phyloP scores from a whole-genome alignment of 2,113 vertebrate genomes.

The Gadus macrocephalus region DNA sequence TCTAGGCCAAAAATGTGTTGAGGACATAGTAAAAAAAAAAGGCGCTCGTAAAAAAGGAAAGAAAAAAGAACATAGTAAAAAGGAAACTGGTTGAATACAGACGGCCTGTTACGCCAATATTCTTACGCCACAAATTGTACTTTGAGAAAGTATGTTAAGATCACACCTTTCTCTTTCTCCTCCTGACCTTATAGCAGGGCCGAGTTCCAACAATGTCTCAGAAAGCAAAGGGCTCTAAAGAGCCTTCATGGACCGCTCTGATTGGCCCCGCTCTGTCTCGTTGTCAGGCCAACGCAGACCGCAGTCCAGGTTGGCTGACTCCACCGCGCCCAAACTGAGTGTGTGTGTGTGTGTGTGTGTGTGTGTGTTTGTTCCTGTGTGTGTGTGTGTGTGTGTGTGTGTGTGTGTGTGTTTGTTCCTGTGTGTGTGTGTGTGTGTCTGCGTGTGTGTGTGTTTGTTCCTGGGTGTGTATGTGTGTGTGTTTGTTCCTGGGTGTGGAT shows the following conservation, averaged over 20 bases:
- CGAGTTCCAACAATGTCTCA: too few relatives aligned
- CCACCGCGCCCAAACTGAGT: conserved; percentile 21
- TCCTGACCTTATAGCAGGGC: not conserved
- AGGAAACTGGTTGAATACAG: too few relatives aligned
- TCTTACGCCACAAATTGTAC: too few relatives aligned
- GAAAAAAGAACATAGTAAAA: not conserved
- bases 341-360: conserved; percentile 3
- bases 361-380: not conserved
- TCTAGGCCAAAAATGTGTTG: conserved; percentile 4
- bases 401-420: too few relatives aligned
- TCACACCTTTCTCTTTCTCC: too few relatives aligned
- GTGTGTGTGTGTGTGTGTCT: too few relatives aligned
- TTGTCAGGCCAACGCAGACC: conserved; percentile 41
- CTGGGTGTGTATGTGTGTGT: too few relatives aligned
- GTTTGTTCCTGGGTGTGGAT: too few relatives aligned
- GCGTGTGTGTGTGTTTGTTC: too few relatives aligned
- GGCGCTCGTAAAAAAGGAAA: not conserved
- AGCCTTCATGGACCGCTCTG: conserved; percentile 30
- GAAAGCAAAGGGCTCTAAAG: conserved; percentile 38
- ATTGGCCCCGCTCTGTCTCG: conserved; percentile 29
- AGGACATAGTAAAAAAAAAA: conserved; percentile 21
- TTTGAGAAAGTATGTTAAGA: not conserved
- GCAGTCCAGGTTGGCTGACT: conserved; percentile 43
- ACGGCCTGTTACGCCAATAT: too few relatives aligned
- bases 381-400: not conserved